A percentile compares a stretch with the other conserved stretches of the same genome.
Evolutionary conservation across 2,797 vertebrate species (phyloP).

Genomic region (Argentina silus): DNA sequence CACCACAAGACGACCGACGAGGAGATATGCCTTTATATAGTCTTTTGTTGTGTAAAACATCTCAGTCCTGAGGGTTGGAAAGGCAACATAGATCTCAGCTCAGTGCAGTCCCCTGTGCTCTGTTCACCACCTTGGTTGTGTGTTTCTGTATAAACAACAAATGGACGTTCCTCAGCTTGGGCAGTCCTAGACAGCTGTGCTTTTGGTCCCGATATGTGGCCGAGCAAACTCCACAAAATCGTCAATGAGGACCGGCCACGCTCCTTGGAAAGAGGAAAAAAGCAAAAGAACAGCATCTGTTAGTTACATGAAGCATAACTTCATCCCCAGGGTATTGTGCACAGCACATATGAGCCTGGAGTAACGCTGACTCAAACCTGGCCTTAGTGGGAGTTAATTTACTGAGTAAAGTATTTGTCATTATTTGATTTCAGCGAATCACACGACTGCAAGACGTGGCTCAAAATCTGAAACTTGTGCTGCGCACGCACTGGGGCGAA

Average conservation of each 20-base stretch:
- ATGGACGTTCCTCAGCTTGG: conserved; percentile 72
- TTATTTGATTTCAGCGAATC: too few species aligned
- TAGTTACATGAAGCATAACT: not conserved
- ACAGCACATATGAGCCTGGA: too few species aligned
- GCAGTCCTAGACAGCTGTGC: conserved; percentile 91
- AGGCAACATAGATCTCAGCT: conserved; percentile 91
- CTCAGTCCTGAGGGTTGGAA: conserved; percentile 86
- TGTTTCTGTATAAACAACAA: conserved; percentile 82
- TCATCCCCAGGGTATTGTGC: too few species aligned
- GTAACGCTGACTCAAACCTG: too few species aligned
- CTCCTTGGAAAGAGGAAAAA: conserved; percentile 74
- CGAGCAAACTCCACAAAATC: conserved; percentile 99
- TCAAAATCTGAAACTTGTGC: too few species aligned
- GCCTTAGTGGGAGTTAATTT: too few species aligned
- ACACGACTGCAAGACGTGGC: too few species aligned
- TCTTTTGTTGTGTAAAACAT: conserved; percentile 90
- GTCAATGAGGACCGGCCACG: conserved; percentile 98
- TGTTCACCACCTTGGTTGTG: conserved; percentile 73
- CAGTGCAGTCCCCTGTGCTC: conserved; percentile 86
- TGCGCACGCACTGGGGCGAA: too few species aligned
- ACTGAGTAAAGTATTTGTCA: too few species aligned
- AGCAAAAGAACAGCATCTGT: not conserved
- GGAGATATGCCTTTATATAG: conserved; percentile 89
- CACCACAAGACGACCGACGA: conserved; percentile 88
- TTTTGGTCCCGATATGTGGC: conserved; percentile 96